These are phyloP conservation scores for Drosophila erecta DNA, from an alignment of 1,140 invertebrate genomes.

Conservation along the genomic window DNA sequence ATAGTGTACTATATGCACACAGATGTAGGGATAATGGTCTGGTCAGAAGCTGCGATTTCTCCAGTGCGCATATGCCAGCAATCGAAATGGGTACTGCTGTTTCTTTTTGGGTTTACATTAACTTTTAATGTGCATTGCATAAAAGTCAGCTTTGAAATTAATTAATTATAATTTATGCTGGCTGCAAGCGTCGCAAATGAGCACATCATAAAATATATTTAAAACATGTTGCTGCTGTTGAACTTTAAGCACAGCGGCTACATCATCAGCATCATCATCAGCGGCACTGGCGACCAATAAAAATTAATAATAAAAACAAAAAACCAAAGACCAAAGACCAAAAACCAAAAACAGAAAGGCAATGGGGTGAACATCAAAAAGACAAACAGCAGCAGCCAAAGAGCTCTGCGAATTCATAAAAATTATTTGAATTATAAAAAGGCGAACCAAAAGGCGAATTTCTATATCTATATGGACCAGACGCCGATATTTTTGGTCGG, in stretches of 20 bases:
- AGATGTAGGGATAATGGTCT: background rate
- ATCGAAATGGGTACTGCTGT: no score
- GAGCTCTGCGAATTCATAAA: constrained; percentile 52
- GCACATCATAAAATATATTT: constrained; percentile 78
- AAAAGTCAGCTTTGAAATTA: constrained; percentile 77
- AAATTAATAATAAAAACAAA: constrained; percentile 52
- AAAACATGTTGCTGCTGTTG: constrained; percentile 57
- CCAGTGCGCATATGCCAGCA: background rate
- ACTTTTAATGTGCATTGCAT: constrained; percentile 65
- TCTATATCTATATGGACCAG: constrained; percentile 42
- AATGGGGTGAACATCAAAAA: constrained; percentile 63
- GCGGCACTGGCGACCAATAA: constrained; percentile 32
- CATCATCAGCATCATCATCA: constrained; percentile 23
- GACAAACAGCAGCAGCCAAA: constrained; percentile 30
- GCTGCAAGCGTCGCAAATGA: constrained; percentile 74
- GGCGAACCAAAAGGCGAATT: constrained; percentile 3
- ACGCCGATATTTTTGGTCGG: constrained; percentile 1
- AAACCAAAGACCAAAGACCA: background rate
- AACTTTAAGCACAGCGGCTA: constrained; percentile 40
- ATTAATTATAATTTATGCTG: constrained; percentile 80
- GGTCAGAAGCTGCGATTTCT: constrained; percentile 1
- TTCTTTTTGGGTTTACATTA: constrained; percentile 5
- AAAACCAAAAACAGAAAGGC: constrained; percentile 12
- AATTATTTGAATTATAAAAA: constrained; percentile 11
- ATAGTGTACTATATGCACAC: no score